Conservation (phyloP, 1,140 invertebrate genomes). For the Diachasma alloeum region DNA sequence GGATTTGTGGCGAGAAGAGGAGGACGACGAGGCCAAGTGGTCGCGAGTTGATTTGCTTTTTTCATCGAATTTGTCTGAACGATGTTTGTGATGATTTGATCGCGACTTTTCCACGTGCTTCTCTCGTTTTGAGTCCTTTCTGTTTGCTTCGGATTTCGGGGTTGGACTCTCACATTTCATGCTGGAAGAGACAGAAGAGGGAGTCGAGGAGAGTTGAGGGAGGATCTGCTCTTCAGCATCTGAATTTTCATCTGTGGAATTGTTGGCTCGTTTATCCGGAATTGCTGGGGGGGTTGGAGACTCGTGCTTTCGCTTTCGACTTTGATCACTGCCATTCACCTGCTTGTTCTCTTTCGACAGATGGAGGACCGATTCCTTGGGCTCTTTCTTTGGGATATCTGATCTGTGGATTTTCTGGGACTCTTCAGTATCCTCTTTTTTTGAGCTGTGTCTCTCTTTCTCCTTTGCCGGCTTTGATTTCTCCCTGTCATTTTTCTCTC, state of each 20-base stretch:
- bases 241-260: not conserved
- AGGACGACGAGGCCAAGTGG: not conserved
- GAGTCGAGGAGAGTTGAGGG: not conserved
- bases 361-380: conserved; percentile 17
- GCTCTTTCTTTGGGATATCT: conserved; percentile 9
- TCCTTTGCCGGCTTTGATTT: conserved; percentile 10
- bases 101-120: not conserved
- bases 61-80: not conserved
- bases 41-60: not conserved
- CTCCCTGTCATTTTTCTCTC: not conserved
- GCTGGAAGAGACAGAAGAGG: not conserved
- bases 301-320: conserved; percentile 41
- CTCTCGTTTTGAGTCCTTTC: not conserved
- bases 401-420: conserved; percentile 11
- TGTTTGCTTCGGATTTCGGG: not conserved
- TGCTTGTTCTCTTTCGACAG: conserved; percentile 20
- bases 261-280: conserved; percentile 31
- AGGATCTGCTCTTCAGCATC: conserved; percentile 19
- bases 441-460: not conserved
- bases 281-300: conserved; percentile 13
- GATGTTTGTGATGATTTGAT: not conserved
- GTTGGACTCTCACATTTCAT: not conserved
- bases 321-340: conserved; percentile 30
- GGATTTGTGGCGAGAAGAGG: not conserved
- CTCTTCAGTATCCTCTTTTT: not conserved